A percentile compares a stretch with the other conserved stretches of the same genome.
Conservation (phyloP, 2,113 vertebrate genomes). For the Phalacrocorax carbo region DNA sequence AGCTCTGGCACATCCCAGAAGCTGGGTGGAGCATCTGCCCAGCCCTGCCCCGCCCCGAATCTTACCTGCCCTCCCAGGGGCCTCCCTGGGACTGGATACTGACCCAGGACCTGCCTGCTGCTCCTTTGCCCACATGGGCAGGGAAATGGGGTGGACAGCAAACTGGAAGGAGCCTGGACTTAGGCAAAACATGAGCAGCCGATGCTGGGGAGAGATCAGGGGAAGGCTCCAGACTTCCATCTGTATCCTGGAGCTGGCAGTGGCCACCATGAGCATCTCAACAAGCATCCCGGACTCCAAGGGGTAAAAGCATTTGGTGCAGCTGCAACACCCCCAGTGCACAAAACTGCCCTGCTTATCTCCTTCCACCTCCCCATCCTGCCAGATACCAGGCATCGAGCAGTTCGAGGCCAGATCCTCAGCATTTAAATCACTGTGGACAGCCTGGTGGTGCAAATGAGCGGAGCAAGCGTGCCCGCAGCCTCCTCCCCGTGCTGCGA, state of each 20-base stretch:
- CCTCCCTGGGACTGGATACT: not conserved
- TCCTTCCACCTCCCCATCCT: not conserved
- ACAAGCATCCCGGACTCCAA: not conserved
- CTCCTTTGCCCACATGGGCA: not conserved
- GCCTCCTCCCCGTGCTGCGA: not conserved
- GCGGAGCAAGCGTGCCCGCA: not conserved
- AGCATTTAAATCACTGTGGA: not conserved
- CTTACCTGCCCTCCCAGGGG: not conserved
- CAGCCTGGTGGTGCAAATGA: fast-evolving
- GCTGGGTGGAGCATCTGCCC: not conserved
- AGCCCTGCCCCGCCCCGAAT: not conserved
- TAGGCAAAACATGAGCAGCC: fast-evolving
- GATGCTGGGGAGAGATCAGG: too few species aligned
- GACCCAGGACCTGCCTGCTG: not conserved
- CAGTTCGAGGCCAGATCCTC: not conserved
- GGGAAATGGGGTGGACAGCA: not conserved
- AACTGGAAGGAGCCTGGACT: not conserved
- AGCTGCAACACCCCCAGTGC: too few species aligned
- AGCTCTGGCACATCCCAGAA: not conserved
- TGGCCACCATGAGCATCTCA: not conserved
- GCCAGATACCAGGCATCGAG: not conserved
- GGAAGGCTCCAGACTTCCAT: not conserved
- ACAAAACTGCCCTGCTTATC: not conserved
- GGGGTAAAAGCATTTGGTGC: not conserved
- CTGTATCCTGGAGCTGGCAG: not conserved